Base-by-base conservation (phyloP, 2,113 vertebrate genomes). In the Piprites chloris region DNA sequence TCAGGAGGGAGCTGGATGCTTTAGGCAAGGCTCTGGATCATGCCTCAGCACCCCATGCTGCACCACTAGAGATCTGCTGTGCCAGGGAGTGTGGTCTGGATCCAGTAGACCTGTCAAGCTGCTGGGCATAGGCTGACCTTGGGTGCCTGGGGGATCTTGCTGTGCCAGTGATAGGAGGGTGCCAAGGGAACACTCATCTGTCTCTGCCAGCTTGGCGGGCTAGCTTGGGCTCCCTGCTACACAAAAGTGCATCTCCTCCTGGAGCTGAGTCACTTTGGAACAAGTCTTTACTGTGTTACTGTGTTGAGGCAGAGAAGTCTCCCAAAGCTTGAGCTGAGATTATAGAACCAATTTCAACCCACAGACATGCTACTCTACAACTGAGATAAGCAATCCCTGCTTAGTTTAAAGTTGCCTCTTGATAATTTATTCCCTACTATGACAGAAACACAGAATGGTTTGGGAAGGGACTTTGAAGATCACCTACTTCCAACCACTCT, bases 111-210 rank as follows among this genome's bases (percentile, higher is more conserved):
- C 14, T 42, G 32, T 27, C 28, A 41, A 44, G 26, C 17, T 71
- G 37, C 28, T 68, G 66, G 35, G 14, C 74, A 53, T 1, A 0
- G 49, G 39, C 30, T 59, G 41, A 46, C 17, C 37, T 37, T 28
- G 41, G 37, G 8, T 41, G 21, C 0, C 15, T 0, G 21, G 21
- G 32, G 9, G 8, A 63, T 44, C 66, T 74, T 0, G 0, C 24
- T 27, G 7, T 26, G 41, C 42, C 0, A 0, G 24, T 9, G 2
- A 26, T 23, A 22, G 23, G 41, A 62, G 9, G 7, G 12, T 46
- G 67, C 41, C 0, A 5, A 75, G 67, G 33, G 50, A 62, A 67
- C 17, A 32, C 19, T 32, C 23, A 1, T 5, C 32, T 22, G 16
- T 20, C 23, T 42, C 33, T 67, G 59, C n/a, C 28, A 24, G 23